Evolutionary conservation across 2,113 vertebrate genomes (phyloP).

Genomic region (Bufo bufo): DNA sequence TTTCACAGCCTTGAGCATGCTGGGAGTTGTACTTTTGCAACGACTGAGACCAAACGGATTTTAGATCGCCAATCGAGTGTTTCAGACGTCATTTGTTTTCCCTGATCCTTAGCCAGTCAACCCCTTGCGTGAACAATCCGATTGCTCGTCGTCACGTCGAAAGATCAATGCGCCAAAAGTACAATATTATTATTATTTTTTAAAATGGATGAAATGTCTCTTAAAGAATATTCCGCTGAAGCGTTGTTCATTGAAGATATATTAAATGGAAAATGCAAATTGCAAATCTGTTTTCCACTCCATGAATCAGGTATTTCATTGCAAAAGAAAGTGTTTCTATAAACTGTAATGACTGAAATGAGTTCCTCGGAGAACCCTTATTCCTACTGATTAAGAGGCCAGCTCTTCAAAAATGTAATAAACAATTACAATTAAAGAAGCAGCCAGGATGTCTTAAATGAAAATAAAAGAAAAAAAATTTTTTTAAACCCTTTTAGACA

Average conservation of each 20-base stretch:
- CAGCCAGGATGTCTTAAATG: conserved; percentile 53
- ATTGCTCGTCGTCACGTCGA: not conserved
- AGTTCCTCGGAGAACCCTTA: conserved; percentile 56
- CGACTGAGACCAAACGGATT: not conserved
- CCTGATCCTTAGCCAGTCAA: not conserved
- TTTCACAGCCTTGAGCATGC: not conserved
- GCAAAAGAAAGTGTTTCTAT: conserved; percentile 57
- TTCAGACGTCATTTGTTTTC: not conserved
- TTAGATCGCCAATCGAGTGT: too few relatives aligned
- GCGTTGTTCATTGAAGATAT: conserved; percentile 46
- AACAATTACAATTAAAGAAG: conserved; percentile 59
- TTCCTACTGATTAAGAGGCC: conserved; percentile 58
- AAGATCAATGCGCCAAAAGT: not conserved
- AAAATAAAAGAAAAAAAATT: conserved; percentile 23
- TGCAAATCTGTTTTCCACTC: conserved; percentile 54
- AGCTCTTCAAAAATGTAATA: conserved; percentile 55
- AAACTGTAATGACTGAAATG: conserved; percentile 58
- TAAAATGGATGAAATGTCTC: conserved; percentile 16
- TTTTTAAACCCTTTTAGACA: not conserved
- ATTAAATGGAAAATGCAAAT: conserved; percentile 57
- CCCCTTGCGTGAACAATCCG: not conserved
- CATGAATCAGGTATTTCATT: conserved; percentile 58
- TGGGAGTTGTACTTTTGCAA: not conserved
- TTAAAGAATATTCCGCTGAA: conserved; percentile 39
- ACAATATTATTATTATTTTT: conserved; percentile 34